Evolutionary conservation across 2,888 invertebrate genomes (phyloP), one percentile per base, ranked within the genome.

Genomic region (Lycaena phlaeas): DNA sequence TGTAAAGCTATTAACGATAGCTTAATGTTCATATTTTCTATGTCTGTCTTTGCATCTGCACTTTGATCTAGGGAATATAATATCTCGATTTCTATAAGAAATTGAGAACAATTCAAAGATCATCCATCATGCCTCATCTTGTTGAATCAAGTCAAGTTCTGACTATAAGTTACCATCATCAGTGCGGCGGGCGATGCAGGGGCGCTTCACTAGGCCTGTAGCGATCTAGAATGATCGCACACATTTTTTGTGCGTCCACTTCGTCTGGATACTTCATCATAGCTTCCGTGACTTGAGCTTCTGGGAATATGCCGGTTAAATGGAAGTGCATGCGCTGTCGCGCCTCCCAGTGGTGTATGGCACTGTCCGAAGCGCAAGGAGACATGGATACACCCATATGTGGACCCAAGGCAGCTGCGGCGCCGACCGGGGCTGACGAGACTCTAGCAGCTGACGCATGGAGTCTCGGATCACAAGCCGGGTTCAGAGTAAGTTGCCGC

Each of bases 201-300:
- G 59, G 61, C 36, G 76, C 65, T 52, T 79, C 78, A 60, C 75
- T 73, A 7, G 82, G 82, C n/a, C 78, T 65, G 65, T 79, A 92
- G 86, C 94, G 90, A 45, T 90, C 88, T 54, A 95, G 77, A 52
- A 95, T 94, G 47, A 93, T 90, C 26, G 93, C 93, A 75, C 96
- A 96, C 67, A 97, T 94, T 55, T 90, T 91, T 70, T 96, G 93
- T 6, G 96, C 92, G 72, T 96, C 93, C 14, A 91, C 94, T 68
- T 96, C 96, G 36, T 94, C 92, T 0, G 97, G 97, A 75, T 94
- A 91, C 50, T 92, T 82, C 47, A 91, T 89, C 93, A 98, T 94
- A 0, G 93, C 96, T 38, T 91, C 89, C 38, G 89, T 88, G n/a
- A 97, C 97, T 61, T 95, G 93, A 50, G 92, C 91, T 60, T 94